Evolutionary conservation across 2,113 vertebrate genomes (phyloP), one percentile per base, ranked within the genome.

Genomic region (Pteronura brasiliensis): DNA sequence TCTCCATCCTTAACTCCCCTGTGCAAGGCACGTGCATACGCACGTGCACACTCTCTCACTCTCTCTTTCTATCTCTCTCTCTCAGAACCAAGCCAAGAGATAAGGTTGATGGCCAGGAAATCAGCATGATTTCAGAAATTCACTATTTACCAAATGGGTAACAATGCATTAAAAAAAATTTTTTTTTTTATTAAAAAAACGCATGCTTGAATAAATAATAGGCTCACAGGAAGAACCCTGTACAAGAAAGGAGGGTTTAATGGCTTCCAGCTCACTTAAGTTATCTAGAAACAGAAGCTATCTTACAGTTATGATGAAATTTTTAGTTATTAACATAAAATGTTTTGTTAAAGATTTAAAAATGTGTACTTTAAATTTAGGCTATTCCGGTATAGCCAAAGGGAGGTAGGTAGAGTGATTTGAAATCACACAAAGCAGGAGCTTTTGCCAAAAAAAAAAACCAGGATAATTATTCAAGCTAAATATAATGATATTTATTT

Each of bases 41-140:
- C 0, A 4, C 3, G 2, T 29, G 27, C 25, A 27, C 11, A 29
- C 23, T 10, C 59, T 25, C 59, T 1, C 59, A 27, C 9, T 61
- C 27, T 63, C 27, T 31, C 27, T 13, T 27, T 29, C 27, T 63
- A 1, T 65, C 13, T 65, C 13, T 61, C 3, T 61, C 23, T 61
- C 10, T 63, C 61, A 47, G 63, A 97, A 97, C 65, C 77, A 92
- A 91, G 36, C 49, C 63, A 84, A 47, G 42, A 42, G 36, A 76
- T 88, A 57, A 87, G 52, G 84, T 34, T 97, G 97, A 95, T 91
- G 95, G 89, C 92, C 34, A 97, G 90, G 96, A 87, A 96, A 77
- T 84, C 55, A 93, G 59, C 36, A 3, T 80, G 47, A 79, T 96
- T 95, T 90, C 96, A 97, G 89, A 97, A 89, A 93, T 59, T 80